Evolutionary conservation across 1,140 invertebrate genomes (phyloP).

Genomic region (Oryctes rhinoceros): DNA sequence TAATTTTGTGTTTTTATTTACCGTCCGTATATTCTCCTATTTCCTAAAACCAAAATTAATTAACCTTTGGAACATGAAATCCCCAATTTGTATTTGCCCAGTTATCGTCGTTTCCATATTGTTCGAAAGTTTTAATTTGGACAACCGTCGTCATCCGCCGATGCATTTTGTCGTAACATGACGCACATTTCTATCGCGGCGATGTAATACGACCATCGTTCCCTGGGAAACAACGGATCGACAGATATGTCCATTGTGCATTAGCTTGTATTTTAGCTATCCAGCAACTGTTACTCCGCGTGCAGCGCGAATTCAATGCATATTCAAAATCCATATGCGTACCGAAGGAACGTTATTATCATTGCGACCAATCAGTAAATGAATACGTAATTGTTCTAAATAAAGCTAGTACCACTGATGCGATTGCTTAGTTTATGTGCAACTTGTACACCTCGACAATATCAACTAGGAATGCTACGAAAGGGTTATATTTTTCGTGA

Average conservation of each 20-base stretch:
- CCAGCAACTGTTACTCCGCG: background rate
- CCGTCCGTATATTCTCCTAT: too few relatives aligned
- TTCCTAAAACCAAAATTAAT: too few relatives aligned
- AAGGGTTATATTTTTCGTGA: background rate
- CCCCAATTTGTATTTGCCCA: background rate
- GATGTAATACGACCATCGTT: background rate
- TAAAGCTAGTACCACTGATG: constrained; percentile 36
- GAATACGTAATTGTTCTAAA: constrained; percentile 44
- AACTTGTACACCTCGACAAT: background rate
- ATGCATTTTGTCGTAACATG: background rate
- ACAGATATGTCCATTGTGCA: constrained; percentile 21
- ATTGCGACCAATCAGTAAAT: constrained; percentile 3
- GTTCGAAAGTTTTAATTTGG: too few relatives aligned
- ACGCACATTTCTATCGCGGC: background rate
- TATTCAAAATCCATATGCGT: constrained; percentile 35
- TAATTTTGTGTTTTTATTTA: too few relatives aligned
- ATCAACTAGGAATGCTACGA: background rate
- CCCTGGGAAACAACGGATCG: background rate
- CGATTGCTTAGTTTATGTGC: background rate
- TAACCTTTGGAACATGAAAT: background rate
- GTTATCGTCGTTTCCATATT: background rate
- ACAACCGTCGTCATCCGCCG: background rate
- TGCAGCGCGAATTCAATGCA: constrained; percentile 40
- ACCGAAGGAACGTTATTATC: constrained; percentile 14
- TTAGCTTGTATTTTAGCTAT: background rate